Evolutionary conservation across 1,140 invertebrate genomes (phyloP), one percentile per base, ranked within the genome.

Genomic region (Hyposmocoma kahamanoa): DNA sequence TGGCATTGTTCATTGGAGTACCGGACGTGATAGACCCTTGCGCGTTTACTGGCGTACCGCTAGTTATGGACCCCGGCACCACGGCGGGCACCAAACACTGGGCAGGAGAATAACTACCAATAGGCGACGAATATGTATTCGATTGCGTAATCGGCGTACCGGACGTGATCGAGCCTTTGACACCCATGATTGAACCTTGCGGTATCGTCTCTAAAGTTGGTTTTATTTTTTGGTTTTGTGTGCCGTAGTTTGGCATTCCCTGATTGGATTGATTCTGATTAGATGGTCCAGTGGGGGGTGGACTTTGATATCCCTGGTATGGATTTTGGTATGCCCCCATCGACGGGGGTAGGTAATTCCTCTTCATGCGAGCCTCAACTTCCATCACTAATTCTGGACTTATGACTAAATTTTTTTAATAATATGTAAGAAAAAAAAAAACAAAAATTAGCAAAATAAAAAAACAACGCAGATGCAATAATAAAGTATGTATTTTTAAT

Each of bases 301-400:
- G 67, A 20, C 62, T 63, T 39, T 64, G 48, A 54, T 20, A 41
- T 11, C 20, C 24, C 18, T 46, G 50, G 50, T 53, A 53, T 11
- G 22, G 28, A 11, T 3, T 24, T 8, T 42, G 47, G 19, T 65
- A 63, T 1, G 57, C 61, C 10, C 66, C 62, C 54, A 92, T 88
- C 45, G 91, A 91, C 45, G 92, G 90, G 39, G 92, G 92, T 42
- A 92, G 81, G 71, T 94, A 93, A 74, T 92, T 90, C 62, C 94
- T 89, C 71, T 95, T 94, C 94, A 96, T 96, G 72, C 95, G 90
- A 72, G 92, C 92, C 88, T 96, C 94, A 51, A 96, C 94, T 77
- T 96, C 94, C 88, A 93, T 91, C 60, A 95, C 91, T 75, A 96
- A 87, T 80, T 96, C 94, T 55, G 93, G 93, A 79, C 93, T 94